Evolutionary conservation across 2,113 vertebrate genomes (phyloP).

Genomic region (Parotia lawesii): DNA sequence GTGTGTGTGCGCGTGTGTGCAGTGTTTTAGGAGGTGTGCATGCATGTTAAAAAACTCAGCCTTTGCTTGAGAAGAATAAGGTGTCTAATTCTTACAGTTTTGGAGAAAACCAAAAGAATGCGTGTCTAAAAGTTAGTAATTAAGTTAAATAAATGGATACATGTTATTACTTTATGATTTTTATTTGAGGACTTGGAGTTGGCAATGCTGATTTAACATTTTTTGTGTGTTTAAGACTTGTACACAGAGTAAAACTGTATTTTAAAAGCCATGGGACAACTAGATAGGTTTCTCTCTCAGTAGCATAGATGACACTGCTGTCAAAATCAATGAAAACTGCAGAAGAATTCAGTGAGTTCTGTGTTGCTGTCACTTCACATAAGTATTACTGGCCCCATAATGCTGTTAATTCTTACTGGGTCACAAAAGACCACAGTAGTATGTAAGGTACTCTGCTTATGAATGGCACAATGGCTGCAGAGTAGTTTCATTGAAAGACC

Average conservation of each 20-base stretch:
- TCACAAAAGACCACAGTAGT: background rate
- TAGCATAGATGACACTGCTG: background rate
- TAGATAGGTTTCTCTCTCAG: background rate
- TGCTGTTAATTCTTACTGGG: constrained; percentile 8
- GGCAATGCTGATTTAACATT: background rate
- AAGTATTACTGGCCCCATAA: constrained; percentile 8
- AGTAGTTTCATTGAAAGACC: background rate
- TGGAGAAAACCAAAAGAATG: background rate
- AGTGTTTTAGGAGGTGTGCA: background rate
- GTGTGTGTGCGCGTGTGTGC: background rate
- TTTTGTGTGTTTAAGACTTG: background rate
- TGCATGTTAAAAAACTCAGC: background rate
- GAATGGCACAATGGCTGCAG: background rate
- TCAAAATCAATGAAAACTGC: constrained; percentile 43
- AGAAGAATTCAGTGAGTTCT: constrained; percentile 3
- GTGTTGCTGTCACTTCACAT: constrained; percentile 30
- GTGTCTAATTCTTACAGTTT: background rate
- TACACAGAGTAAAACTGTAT: constrained; percentile 3
- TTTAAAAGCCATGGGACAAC: background rate
- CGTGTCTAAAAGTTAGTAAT: background rate
- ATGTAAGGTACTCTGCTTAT: background rate
- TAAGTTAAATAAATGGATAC: background rate
- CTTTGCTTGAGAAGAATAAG: background rate
- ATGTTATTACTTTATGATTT: background rate
- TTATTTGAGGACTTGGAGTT: background rate